Evolutionary conservation across 2,797 vertebrate species (phyloP), one percentile per base, ranked within the genome.

Genomic region (Etheostoma nigrum): DNA sequence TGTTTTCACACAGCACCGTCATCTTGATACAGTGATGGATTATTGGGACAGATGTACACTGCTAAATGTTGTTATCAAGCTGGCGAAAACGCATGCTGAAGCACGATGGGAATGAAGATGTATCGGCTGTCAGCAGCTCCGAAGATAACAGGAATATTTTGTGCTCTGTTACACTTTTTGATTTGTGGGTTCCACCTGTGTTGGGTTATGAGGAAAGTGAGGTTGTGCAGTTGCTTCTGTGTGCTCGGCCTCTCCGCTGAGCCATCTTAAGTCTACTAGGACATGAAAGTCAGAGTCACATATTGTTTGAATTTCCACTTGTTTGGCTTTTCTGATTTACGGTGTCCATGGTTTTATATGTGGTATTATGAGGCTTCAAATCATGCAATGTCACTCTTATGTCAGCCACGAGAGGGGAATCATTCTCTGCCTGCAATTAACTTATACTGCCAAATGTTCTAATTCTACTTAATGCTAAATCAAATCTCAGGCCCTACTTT

Each of bases 101-200:
- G 72, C 74, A 59, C 21, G 69, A 72, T 21, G 79, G 77, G 74
- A 86, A 91, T 91, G 82, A 89, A 94, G 91, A 93, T 18, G 70
- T 87, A 88, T 82, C 27, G 70, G 65, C 86, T 91, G 86, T 93
- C 88, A 88, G 62, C 68, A 27, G 81, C 77, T 76, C 55, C 14
- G 72, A 42, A 76, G 89, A 92, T 91, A 91, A 76, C 79, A 74
- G 74, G 79, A 89, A 84, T 89, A 87, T 86, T 91, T 90, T 76
- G 70, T 81, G 75, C 78, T 84, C 48, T 77, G 86, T 79, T 83
- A 71, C 80, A 67, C 71, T 79, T 79, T 73, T 76, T 91, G 88
- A 93, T 93, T 90, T 92, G 86, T 91, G 87, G 85, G 79, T 88
- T 90, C 83, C 88, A 87, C 87, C 89, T 93, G 88, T 87, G 81